A percentile compares a stretch with the other conserved stretches of the same genome.
Conservation (phyloP, 2,797 vertebrate species). For the Liasis olivaceus region DNA sequence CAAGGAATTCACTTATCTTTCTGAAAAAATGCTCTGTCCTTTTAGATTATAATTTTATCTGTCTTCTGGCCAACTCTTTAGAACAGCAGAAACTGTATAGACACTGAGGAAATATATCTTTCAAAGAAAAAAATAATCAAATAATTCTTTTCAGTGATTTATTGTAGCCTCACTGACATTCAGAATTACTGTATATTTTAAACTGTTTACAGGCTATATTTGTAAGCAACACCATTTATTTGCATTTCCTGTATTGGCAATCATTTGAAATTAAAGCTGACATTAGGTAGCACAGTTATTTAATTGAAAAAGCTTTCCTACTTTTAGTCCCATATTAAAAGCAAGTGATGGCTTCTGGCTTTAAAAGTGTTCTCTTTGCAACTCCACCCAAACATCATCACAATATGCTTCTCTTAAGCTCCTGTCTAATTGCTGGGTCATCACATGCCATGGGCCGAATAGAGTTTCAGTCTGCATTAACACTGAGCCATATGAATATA, state of each 20-base stretch:
- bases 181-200: background rate
- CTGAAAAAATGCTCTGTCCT: slow-evolving; percentile 24
- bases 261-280: background rate
- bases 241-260: background rate
- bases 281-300: background rate
- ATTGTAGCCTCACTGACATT: background rate
- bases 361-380: background rate
- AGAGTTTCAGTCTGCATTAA: background rate
- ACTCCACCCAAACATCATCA: background rate
- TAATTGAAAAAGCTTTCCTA: slow-evolving; percentile 24
- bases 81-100: slow-evolving; percentile 61
- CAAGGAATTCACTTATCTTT: slow-evolving; percentile 42
- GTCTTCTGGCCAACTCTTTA: slow-evolving; percentile 31
- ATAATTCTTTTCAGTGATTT: slow-evolving; percentile 26
- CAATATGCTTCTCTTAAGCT: background rate
- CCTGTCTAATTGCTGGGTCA: background rate
- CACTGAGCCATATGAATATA: background rate
- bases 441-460: background rate
- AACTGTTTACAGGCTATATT: background rate
- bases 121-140: slow-evolving; percentile 64
- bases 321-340: slow-evolving; percentile 14
- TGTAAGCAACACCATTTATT: background rate
- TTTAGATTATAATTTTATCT: slow-evolving; percentile 53
- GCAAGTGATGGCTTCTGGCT: background rate
- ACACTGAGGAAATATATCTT: slow-evolving; percentile 59